phyloP scores from a whole-genome alignment of 53 echinoderm and acorn worm genomes.

The Pentamera pediparva region DNA sequence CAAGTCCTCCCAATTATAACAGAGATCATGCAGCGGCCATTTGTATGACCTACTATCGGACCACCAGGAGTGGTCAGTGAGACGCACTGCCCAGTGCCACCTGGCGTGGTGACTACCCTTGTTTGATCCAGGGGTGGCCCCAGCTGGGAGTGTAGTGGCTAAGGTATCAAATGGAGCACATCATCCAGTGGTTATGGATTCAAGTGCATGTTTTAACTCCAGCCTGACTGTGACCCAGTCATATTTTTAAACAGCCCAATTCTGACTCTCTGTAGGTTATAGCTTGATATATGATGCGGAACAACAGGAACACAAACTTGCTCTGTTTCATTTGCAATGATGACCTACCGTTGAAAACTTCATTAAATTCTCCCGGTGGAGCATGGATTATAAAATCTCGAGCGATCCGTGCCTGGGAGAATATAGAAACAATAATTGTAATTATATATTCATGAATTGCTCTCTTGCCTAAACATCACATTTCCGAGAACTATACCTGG shows the following conservation, averaged over 20 bases:
- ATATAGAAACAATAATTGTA: slow-evolving; percentile 26
- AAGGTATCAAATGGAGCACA: too few relatives aligned
- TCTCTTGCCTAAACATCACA: not conserved
- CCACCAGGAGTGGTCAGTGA: too few relatives aligned
- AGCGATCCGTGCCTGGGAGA: slow-evolving; percentile 74
- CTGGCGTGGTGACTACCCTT: too few relatives aligned
- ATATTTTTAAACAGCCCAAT: not conserved
- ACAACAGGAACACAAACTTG: not conserved
- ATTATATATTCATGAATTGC: not conserved
- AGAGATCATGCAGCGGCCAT: not conserved
- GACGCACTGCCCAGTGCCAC: too few relatives aligned
- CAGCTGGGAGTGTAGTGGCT: too few relatives aligned
- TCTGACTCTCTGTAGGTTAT: not conserved
- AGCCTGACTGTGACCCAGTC: too few relatives aligned
- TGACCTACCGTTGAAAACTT: slow-evolving; percentile 95
- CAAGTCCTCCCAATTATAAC: too few relatives aligned
- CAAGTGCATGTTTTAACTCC: too few relatives aligned
- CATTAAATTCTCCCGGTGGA: slow-evolving; percentile 99
- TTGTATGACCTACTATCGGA: too few relatives aligned
- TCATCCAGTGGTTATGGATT: too few relatives aligned
- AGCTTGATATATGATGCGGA: not conserved
- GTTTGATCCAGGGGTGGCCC: too few relatives aligned
- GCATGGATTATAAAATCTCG: slow-evolving; percentile 87
- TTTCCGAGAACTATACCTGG: too few relatives aligned
- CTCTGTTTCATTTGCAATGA: not conserved